Base-by-base conservation (phyloP, 2,113 vertebrate genomes). In the Bostrychus sinensis region DNA sequence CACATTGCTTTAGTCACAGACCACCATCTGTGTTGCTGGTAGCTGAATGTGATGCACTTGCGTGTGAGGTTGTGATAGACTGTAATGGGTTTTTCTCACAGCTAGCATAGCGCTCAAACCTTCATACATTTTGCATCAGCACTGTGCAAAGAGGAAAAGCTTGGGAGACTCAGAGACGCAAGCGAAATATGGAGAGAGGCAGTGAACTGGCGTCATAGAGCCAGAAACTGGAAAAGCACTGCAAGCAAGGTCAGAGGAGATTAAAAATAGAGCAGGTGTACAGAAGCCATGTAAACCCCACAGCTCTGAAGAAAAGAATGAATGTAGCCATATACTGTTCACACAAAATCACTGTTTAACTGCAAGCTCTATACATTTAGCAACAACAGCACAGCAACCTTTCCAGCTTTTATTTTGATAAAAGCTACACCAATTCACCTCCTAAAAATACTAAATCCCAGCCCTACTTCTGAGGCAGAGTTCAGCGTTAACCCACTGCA, bases 41-140 rank as follows among this genome's bases (percentile, higher is more conserved):
- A 71, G 62, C 55, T 36, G 48, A 23, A 66, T 61, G 50, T 69
- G 50, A 61, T 28, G 48, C 37, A n/a, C 67, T 66, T 57, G 72
- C 56, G 46, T 58, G 42, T 25, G 9, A 51, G 70, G 43, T 62
- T 68, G 68, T 70, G 69, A 61, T 61, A 64, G 64, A 46, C 68
- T 51, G 36, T 37, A 32, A 56, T 73, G 60, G n/a, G 16, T 46
- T 30, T 41, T 60, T 22, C 13, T 5, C 41, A 16, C 36, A 37
- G 48, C 34, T 28, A 56, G 46, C 41, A 69, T 16, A 56, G 41
- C 34, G 48, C 62, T 72, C 64, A 26, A n/a, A 20, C 22, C 64
- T 59, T 85, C 73, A 82, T 84, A 23, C 69, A 80, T 81, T 82
- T 83, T 86, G 32, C 23, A 85, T 82, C 28, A 57, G 36, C 56